Evolutionary conservation across 2,113 vertebrate genomes (phyloP), one percentile per base, ranked within the genome.

Genomic region (Rafetus swinhoei): DNA sequence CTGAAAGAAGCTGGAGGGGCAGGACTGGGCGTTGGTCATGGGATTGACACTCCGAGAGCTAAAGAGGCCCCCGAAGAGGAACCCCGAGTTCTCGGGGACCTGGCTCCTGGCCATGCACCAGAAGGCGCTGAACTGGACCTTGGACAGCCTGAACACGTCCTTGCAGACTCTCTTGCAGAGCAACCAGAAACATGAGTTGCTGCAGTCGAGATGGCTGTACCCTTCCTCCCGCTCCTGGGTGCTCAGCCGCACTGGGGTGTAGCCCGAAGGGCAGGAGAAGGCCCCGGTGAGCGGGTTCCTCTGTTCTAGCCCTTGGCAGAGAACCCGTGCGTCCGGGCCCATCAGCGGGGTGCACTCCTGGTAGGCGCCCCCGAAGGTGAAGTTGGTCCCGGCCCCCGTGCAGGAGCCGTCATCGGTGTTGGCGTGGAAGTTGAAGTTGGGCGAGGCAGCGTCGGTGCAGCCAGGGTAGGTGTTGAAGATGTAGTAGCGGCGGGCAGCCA

Each of bases 391-490:
- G 0, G 97, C 93, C 16, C 98, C 99, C 0, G 98, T 3, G 0
- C 99, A 99, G 12, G 99, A 99, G 11, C 96, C 94, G 1, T 99
- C 99, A 0, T 99, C 99, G 0, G 92, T 65, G 39, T 99, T 99
- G 87, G 99, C 99, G 19, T 99, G 98, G 95, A 99, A 99, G 94
- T 99, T 99, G 92, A 99, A 99, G 96, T 99, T 99, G 90, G 98
- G 94, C 0, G 99, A 99, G 15, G 92, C 90, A 19, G 93, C 0
- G 0, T 99, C 93, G 0, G 98, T 98, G 95, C 99, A 99, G 2
- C 99, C 99, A 0, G 98, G 99, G 77, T 98, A 96, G 2, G 97
- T 99, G 95, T 99, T 99, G 95, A 99, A 96, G 1, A 80, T 80
- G 76, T 99, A 99, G 95, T 99, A 99, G n/a, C 96, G 97, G 3